Evolutionary conservation across 1,140 invertebrate genomes (phyloP), one percentile per base, ranked within the genome.

Genomic region (Chironomus tepperi): DNA sequence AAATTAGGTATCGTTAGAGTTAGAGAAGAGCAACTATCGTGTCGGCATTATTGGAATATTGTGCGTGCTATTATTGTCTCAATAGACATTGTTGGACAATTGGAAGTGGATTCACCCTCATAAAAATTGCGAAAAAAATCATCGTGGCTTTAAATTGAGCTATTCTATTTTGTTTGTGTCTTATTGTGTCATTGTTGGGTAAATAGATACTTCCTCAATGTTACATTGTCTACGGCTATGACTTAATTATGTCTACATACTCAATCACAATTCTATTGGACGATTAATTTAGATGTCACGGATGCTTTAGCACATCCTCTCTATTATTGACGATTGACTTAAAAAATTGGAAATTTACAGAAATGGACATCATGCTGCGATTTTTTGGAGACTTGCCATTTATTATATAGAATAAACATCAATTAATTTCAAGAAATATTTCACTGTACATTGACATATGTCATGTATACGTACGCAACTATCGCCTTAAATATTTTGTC

Each of bases 281-380:
- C 47, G 47, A 57, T 57, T 57, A 57, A 57, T 57, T 57, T 57
- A 57, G 47, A n/a, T 57, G 47, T 57, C 15, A 57, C 10, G 47
- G 47, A 12, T 57, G 12, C n/a, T 57, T 57, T 57, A 57, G 12
- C 47, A n/a, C 47, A 57, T 57, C n/a, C 47, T 57, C 12, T 57
- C 47, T 57, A 57, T 12, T 57, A n/a, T 57, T 57, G 47, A 57
- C 8, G 15, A n/a, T 12, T 15, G 10, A n/a, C 47, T n/a, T 5
- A 57, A n/a, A n/a, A n/a, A n/a, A n/a, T n/a, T n/a, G n/a, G n/a
- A n/a, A n/a, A n/a, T n/a, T n/a, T n/a, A n/a, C n/a, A n/a, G n/a
- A 57, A 57, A 57, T 57, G 47, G 24, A 57, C 47, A 12, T 57
- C 47, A 15, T 57, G 47, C 47, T 57, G 47, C 15, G 47, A 57